Base-by-base conservation (phyloP, 2,797 vertebrate genomes). In the Ataeniobius toweri region DNA sequence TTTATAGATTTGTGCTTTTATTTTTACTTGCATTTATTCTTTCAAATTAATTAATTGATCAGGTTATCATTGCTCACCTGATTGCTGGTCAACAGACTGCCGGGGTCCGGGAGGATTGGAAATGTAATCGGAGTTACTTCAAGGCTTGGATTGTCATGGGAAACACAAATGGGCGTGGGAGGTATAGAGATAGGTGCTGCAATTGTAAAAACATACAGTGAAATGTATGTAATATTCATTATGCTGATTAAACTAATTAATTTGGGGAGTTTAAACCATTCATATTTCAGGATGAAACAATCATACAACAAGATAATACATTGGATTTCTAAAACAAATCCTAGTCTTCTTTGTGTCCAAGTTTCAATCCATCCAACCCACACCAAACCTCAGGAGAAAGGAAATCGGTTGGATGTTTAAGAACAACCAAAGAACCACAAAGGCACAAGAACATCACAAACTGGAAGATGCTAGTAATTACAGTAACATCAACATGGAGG, bases 181-280 rank as follows among this genome's bases (percentile, higher is more conserved):
- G 91, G 83, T 83, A 85, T 50, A 4, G 87, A 88, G 71, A 95
- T 86, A 78, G 86, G 81, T 58, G 93, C 94, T 95, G 85, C 70
- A 44, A 77, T 80, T 31, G 73, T 26, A 39, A 41, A 9, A 26
- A 31, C 68, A 63, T 24, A 83, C 28, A 75, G 5, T 70, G 6
- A 84, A 76, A 81, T 50, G 71, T 48, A 48, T 22, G 10, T 77
- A 1, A 24, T 46, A 24, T 51, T 46, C 10, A 44, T 24, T 20
- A 68, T 46, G 24, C 14, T 69, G 24, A 69, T 46, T 48, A 67
- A 22, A 67, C 18, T 39, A 18, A 22, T 18, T 5, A 7, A 46
- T 46, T 26, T 46, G 10, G 41, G 0, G 6, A 24, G 5, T 69
- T 46, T 26, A 46, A 41, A 44, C 5, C 4, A 0, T 0, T 46